Percentiles rank a stretch among this genome's conserved stretches.
These are phyloP conservation scores for Vidua chalybeata DNA, from an alignment of 2,113 vertebrate species.

Conservation along the genomic window DNA sequence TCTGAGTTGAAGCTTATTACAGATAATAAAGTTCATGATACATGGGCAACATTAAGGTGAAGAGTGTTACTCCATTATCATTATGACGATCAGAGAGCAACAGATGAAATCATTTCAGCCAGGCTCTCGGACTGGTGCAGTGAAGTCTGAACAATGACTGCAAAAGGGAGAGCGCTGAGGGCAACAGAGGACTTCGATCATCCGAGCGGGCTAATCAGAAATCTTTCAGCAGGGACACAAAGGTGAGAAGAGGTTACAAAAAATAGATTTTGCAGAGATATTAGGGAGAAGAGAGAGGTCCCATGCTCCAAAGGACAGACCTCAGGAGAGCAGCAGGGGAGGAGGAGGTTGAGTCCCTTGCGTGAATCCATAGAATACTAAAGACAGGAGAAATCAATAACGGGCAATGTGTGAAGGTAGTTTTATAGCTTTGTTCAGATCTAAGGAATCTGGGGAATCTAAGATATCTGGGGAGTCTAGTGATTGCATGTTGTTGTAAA, in stretches of 20 bases:
- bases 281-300: neutral
- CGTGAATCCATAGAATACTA: neutral
- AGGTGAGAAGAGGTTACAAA: conserved; percentile 10
- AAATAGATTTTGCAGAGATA: neutral
- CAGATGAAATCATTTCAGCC: neutral
- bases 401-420: neutral
- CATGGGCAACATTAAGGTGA: neutral
- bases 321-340: neutral
- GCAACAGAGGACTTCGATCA: neutral
- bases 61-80: neutral
- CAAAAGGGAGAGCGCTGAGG: neutral
- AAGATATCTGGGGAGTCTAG: neutral
- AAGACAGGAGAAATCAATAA: neutral
- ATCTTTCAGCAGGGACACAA: neutral
- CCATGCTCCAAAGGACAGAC: neutral
- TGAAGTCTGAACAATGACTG: neutral
- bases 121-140: neutral
- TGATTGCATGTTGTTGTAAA: neutral
- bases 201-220: neutral
- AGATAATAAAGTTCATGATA: neutral
- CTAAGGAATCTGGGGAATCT: neutral
- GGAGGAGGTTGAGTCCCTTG: neutral
- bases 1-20: neutral
- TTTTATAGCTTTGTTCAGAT: neutral
- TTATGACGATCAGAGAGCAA: neutral